Conservation (phyloP, 2,888 invertebrate genomes). For the Lochmaea capreae region DNA sequence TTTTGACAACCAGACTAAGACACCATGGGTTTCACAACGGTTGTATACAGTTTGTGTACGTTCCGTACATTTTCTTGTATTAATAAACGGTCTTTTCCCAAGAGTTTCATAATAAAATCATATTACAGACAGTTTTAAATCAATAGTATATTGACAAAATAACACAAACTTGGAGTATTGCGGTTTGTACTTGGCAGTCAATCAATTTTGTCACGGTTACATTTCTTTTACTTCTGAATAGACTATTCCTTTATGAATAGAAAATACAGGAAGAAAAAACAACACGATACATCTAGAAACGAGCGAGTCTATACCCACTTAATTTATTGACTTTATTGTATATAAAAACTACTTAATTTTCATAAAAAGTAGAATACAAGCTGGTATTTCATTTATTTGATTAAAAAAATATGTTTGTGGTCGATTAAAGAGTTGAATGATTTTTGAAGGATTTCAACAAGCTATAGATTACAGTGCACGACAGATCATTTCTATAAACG, state of each 20-base stretch:
- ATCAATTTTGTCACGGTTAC: not conserved
- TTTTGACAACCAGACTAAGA: no score
- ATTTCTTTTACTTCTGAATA: not conserved
- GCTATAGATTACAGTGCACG: no score
- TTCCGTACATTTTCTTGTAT: no score
- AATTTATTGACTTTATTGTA: not conserved
- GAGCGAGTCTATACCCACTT: not conserved
- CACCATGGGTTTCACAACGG: no score
- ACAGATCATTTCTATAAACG: no score
- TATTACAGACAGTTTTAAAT: not conserved
- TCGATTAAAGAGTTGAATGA: not conserved
- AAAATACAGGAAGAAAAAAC: not conserved
- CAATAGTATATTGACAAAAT: not conserved
- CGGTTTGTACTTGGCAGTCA: not conserved
- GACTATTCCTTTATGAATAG: not conserved
- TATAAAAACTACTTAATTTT: not conserved
- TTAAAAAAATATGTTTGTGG: not conserved
- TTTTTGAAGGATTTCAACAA: not conserved
- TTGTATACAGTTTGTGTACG: no score
- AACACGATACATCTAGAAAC: not conserved
- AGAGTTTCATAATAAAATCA: not conserved
- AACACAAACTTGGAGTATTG: not conserved
- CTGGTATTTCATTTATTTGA: not conserved
- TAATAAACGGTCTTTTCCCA: no score
- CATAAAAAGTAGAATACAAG: not conserved